Evolutionary conservation across 2,888 invertebrate genomes (phyloP).

Genomic region (Rotaria sp.): DNA sequence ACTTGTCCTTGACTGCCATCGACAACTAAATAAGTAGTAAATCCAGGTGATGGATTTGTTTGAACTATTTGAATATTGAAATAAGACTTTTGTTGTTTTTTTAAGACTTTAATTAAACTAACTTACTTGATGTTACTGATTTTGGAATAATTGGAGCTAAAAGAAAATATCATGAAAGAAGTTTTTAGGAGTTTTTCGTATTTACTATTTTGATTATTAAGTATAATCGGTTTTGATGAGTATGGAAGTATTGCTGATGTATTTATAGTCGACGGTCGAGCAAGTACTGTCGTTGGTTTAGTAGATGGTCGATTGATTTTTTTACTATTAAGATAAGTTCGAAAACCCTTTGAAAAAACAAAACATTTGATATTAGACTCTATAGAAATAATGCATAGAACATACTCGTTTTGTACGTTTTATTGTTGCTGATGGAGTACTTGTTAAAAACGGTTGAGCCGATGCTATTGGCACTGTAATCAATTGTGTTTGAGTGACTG

Average conservation of each 20-base stretch:
- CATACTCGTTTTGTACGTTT: neutral
- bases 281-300: neutral
- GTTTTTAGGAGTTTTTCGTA: no score
- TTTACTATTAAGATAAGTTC: neutral
- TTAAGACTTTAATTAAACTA: no score
- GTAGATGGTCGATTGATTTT: neutral
- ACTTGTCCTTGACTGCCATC: slow-evolving; percentile 31
- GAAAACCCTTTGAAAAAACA: neutral
- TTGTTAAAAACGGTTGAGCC: neutral
- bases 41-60: neutral
- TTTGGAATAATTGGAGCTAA: neutral
- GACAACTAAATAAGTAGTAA: slow-evolving; percentile 6
- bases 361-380: neutral
- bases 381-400: neutral
- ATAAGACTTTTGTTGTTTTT: no score
- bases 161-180: no score
- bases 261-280: neutral
- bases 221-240: neutral
- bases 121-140: neutral
- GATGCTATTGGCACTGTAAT: neutral
- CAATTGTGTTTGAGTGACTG: neutral
- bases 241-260: neutral
- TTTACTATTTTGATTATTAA: neutral
- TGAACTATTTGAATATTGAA: neutral
- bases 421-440: neutral